Evolutionary conservation across 2,888 invertebrate species (phyloP).

Genomic region (Conomelus anceps): DNA sequence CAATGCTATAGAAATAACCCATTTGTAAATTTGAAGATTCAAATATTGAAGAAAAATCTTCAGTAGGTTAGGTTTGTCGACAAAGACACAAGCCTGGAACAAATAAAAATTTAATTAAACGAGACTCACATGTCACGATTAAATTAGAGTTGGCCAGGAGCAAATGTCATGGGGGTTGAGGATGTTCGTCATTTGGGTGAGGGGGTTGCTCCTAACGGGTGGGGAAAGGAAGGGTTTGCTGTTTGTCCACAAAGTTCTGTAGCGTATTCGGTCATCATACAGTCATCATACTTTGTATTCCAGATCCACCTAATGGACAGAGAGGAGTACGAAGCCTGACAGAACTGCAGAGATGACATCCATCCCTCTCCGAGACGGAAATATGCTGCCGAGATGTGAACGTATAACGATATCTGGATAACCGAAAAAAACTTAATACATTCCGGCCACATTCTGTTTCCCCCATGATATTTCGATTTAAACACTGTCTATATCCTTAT

Average conservation of each 20-base stretch:
- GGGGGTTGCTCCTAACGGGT: neutral
- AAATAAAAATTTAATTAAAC: neutral
- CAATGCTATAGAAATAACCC: too few relatives aligned
- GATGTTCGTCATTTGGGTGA: neutral
- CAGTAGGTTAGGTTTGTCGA: neutral
- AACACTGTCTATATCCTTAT: slow-evolving; percentile 27
- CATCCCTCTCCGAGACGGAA: neutral
- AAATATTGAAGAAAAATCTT: too few relatives aligned
- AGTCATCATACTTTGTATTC: slow-evolving; percentile 5
- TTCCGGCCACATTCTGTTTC: slow-evolving; percentile 11
- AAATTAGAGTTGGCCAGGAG: neutral
- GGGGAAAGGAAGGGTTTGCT: neutral
- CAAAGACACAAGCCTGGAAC: neutral
- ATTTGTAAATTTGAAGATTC: too few relatives aligned
- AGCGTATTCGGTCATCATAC: neutral
- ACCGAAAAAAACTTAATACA: slow-evolving; percentile 20
- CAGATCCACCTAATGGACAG: neutral
- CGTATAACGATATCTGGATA: slow-evolving; percentile 21
- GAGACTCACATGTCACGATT: neutral
- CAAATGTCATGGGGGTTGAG: neutral
- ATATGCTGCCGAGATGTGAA: neutral
- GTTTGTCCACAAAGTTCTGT: neutral
- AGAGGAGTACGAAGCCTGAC: neutral
- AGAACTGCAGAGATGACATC: neutral
- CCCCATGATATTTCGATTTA: slow-evolving; percentile 23